Base-by-base conservation (phyloP, 1,140 invertebrate species). In the Brachystomella parvula region DNA sequence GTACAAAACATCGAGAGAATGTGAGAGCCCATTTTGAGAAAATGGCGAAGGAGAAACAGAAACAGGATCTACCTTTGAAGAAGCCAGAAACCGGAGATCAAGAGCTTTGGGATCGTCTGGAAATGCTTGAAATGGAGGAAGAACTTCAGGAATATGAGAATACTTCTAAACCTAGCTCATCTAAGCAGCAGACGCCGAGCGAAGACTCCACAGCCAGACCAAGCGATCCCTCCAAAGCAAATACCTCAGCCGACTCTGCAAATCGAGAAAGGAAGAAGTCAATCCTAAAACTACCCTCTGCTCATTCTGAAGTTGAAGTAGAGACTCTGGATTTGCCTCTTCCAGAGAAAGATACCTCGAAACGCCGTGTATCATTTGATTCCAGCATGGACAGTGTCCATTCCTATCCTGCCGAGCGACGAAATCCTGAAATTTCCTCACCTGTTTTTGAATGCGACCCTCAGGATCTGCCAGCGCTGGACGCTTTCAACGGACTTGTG, bases 91-190 rank as follows among this genome's bases (percentile, higher is more conserved):
- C 73, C 61, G 75, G 75, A 3, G 79, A 82, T 33, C 77, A 81
- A 69, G 78, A 81, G 73, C 67, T 83, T 32, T 81, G 79, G 72
- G 69, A 74, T 33, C 77, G 78, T 68, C 74, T 84, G 19, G 81
- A 84, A 71, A 77, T 81, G 65, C 75, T 84, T 59, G 83, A 84
- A 74, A 44, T 82, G 32, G 73, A 81, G 73, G 83, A 83, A 74
- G 80, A 82, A 74, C 66, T 82, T 24, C 21, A 39, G 61, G 75
- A 79, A 71, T 79, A 81, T 66, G 79, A 81, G 74, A n/a, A n/a
- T n/a, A n/a, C n/a, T n/a, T n/a, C n/a, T n/a, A n/a, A n/a, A n/a
- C n/a, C n/a, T n/a, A n/a, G n/a, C n/a, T n/a, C n/a, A n/a, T n/a
- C n/a, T n/a, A n/a, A n/a, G n/a, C n/a, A n/a, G n/a, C n/a, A n/a